A percentile compares a stretch with the other conserved stretches of the same genome.
phyloP scores from a whole-genome alignment of 2,888 invertebrate species.

The Xylophagus ater region DNA sequence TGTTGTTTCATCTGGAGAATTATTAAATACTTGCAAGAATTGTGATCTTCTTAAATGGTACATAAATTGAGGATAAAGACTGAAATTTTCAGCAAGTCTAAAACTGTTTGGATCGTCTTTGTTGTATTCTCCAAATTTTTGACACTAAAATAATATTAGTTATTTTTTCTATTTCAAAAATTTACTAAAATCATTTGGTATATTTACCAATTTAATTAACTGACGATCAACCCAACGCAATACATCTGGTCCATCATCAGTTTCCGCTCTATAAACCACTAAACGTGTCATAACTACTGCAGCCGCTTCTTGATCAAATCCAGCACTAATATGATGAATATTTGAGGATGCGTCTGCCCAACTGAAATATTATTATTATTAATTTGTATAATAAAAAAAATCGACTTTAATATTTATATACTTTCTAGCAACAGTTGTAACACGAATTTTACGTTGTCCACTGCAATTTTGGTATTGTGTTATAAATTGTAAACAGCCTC shows the following conservation, averaged over 20 bases:
- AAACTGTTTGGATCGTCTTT: conserved; percentile 97
- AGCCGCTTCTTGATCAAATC: conserved; percentile 97
- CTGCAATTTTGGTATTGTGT: conserved; percentile 97
- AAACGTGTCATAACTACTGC: conserved; percentile 95
- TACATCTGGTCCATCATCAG: conserved; percentile 93
- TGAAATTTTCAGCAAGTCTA: conserved; percentile 91
- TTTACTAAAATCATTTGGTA: background rate
- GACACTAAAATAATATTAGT: conserved; percentile 56
- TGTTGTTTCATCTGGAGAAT: conserved; percentile 98
- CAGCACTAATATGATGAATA: conserved; percentile 82
- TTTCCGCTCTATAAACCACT: conserved; percentile 91
- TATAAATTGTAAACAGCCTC: conserved; percentile 95
- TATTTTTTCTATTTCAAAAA: background rate
- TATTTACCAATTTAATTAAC: conserved; percentile 80
- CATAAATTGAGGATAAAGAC: conserved; percentile 99
- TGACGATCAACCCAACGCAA: conserved; percentile 97
- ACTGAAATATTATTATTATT: conserved; percentile 38
- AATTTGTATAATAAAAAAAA: background rate
- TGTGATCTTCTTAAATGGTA: conserved; percentile 96
- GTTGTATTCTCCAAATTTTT: conserved; percentile 97
- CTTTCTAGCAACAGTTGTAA: conserved; percentile 96
- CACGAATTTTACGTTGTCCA: conserved; percentile 88
- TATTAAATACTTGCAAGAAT: conserved; percentile 98
- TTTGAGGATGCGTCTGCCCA: conserved; percentile 93
- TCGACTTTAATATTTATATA: conserved; percentile 34